Evolutionary conservation across 2,797 vertebrate species (phyloP), one percentile per base, ranked within the genome.

Genomic region (Okamejei kenojei): DNA sequence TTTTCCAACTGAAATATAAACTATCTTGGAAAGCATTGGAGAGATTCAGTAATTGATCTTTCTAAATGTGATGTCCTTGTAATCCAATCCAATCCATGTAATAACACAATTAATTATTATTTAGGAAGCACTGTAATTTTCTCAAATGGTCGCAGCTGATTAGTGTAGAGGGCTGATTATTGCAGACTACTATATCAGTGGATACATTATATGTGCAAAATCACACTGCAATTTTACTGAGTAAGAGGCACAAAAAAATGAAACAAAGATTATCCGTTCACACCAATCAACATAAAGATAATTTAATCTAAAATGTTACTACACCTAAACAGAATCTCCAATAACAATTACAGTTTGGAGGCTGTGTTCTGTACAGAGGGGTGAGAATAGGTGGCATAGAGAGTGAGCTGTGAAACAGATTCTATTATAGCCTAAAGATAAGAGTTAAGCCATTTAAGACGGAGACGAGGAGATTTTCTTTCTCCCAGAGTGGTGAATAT

Each of bases 81-180:
- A 54, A 54, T 76, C 71, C 45, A 92, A 38, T 92, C 71, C 71
- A 92, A 92, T 54, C 71, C 71, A 23, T 54, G 23, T 58, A 92
- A 76, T 92, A 58, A 29, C 19, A 15, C 71, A 54, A 74, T 54
- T 74, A 26, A 38, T 92, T 74, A 92, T 91, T 91, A 73, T 73
- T 91, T 76, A 54, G 38, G 45, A 9, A 76, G 10, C 9, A 29
- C 38, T 45, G 23, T 74, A 73, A 91, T 91, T 92, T 74, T 92
- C 90, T 92, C 71, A 92, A 74, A 76, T 92, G 90, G 38, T 76
- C 54, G 0, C 5, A 76, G 35, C 68, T 92, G 38, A 92, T 76
- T 91, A 74, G 21, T 74, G 54, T 73, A 91, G 38, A 91, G 71
- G 10, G 23, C 35, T 91, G 68, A 91, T 91, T 38, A 90, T 38